Evolutionary conservation across 1,140 invertebrate species (phyloP), one percentile per base, ranked within the genome.

Genomic region (Hycleus phaleratus): DNA sequence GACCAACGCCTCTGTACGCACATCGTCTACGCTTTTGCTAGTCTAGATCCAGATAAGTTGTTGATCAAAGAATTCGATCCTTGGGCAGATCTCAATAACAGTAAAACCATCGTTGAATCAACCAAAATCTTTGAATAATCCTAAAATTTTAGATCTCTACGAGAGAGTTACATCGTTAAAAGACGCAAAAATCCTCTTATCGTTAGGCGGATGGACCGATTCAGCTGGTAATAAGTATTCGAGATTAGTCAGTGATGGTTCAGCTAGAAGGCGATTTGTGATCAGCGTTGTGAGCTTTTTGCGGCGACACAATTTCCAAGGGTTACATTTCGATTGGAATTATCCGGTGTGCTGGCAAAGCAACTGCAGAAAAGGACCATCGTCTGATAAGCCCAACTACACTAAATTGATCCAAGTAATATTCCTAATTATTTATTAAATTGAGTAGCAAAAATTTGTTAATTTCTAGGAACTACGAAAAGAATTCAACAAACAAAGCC

Each of bases 301-400:
- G 4, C 78, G 82, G 9, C 78, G 81, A 50, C 78, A 91, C 60
- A 83, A 85, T 32, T 94, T 95, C 67, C 79, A 85, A 56, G 92
- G 92, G 11, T 70, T 95, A 0, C 90, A 92, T 59, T 64, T 95
- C 3, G 91, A 94, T 62, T 95, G 92, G 92, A 91, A 92, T 68
- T 95, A 93, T 71, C 92, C 91, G 0, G 85, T 86, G 45, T 95
- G 92, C 63, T 93, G 91, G 91, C 90, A 94, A 63, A 91, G 87
- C 66, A 85, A 93, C 67, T 95, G 91, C 69, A 83, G 83, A 11
- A 87, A 85, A 58, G 91, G 91, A 5, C 85, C 88, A 0, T 76
- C 78, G 0, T 81, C 81, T 1, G 92, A 95, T 66, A 87, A 82
- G 68, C 77, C 82, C 0, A 91, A 91, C 66, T 91, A 90, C 59